A percentile compares a stretch with the other conserved stretches of the same genome.
These are phyloP conservation scores for Hypanus sabinus DNA, from an alignment of 2,113 vertebrate species.

Conservation along the genomic window DNA sequence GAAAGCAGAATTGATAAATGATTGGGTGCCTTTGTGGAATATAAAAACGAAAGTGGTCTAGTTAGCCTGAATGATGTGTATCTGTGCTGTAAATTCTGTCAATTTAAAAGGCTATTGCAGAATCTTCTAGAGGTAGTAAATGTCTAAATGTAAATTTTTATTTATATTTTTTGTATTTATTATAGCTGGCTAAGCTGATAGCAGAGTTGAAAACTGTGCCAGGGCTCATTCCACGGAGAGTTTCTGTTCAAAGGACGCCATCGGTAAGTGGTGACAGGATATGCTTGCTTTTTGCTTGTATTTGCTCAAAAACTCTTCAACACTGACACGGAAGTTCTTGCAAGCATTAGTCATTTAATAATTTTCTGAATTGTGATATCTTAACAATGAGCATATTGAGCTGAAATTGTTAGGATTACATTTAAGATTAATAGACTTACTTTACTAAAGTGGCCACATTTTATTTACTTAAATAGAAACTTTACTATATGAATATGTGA, in stretches of 20 bases:
- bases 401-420: not conserved
- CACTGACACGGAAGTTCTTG: not conserved
- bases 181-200: constrained; percentile 89
- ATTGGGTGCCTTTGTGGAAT: not conserved
- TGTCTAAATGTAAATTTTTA: not conserved
- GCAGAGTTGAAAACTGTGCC: constrained; percentile 82
- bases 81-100: not conserved
- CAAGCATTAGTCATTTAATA: not conserved
- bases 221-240: constrained; percentile 62
- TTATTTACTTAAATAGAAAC: not conserved
- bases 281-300: not conserved
- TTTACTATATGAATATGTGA: not conserved
- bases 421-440: not conserved
- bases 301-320: not conserved
- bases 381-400: not conserved
- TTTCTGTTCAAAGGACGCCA: constrained; percentile 50
- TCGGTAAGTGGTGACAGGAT: constrained; percentile 54
- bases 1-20: too few species aligned
- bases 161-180: constrained; percentile 35
- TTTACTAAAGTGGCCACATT: not conserved
- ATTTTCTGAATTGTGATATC: not conserved
- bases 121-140: not conserved
- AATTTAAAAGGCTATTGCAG: not conserved
- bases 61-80: not conserved
- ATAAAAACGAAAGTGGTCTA: not conserved